These are phyloP conservation scores for Carcharodon carcharias DNA, from an alignment of 2,797 vertebrate genomes.

Conservation along the genomic window DNA sequence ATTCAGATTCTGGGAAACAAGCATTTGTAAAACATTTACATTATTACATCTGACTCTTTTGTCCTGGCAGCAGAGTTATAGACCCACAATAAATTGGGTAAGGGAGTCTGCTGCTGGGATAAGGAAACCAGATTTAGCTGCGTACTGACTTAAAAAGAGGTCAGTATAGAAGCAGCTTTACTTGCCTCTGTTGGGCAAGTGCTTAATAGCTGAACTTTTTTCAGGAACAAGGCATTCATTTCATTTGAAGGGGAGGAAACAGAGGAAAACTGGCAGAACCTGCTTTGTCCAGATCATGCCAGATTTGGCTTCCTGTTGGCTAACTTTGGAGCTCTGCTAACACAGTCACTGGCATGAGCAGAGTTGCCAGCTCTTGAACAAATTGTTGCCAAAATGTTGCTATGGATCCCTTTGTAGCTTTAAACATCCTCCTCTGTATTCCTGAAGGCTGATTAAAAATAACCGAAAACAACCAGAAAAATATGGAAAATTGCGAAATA, in stretches of 20 bases:
- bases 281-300: not conserved
- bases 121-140: not conserved
- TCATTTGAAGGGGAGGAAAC: not conserved
- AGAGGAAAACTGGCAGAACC: conserved; percentile 17
- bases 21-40: not conserved
- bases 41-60: not conserved
- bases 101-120: not conserved
- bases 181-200: not conserved
- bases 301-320: not conserved
- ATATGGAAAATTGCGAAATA: not conserved
- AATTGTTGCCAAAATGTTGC: not conserved
- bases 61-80: too few species aligned
- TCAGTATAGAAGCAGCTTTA: not conserved
- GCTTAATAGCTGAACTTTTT: not conserved
- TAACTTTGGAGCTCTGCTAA: not conserved
- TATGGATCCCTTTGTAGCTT: not conserved
- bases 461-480: not conserved
- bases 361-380: not conserved
- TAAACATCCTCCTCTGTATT: not conserved
- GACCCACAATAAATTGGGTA: not conserved
- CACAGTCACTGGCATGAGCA: not conserved
- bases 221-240: not conserved
- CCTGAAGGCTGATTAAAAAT: not conserved
- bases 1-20: not conserved
- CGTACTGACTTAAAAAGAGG: not conserved